Base-by-base conservation (phyloP, 1,140 invertebrate species). In the Meloidogyne exigua region DNA sequence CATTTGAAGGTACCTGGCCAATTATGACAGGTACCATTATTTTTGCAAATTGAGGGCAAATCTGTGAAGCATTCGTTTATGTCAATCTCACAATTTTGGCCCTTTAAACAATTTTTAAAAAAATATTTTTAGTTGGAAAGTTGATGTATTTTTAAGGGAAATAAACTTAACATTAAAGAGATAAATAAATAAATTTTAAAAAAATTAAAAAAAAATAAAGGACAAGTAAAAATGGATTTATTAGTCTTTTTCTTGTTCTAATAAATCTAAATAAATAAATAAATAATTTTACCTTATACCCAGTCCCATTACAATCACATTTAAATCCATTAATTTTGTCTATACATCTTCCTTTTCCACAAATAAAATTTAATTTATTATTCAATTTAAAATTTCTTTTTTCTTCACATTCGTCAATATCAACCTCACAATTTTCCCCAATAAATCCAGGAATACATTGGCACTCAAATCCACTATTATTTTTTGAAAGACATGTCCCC, bases 251-350 rank as follows among this genome's bases (percentile, higher is more conserved):
- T n/a, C n/a, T n/a, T n/a, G n/a, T n/a, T n/a, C n/a, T n/a, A n/a
- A n/a, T n/a, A n/a, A n/a, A n/a, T n/a, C n/a, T n/a, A n/a, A n/a
- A n/a, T n/a, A n/a, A n/a, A n/a, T n/a, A n/a, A n/a, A n/a, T 32
- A 32, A 32, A 32, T 32, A 32, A 32, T 32, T 32, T 39, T 36
- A 73, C 72, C 28, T 12, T 65, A 71, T 76, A 85, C 15, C 84
- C 84, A 12, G 86, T 88, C 13, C 80, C 84, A 32, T 68, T 66
- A 70, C 84, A 86, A 57, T 78, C 49, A 39, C 84, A 86, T 44
- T 86, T 84, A 44, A 87, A 86, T 18, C 83, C 83, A 70, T 81
- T 82, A 5, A 86, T 81, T 5, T 83, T 82, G 57, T 86, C 85
- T 2, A 82, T 32, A 67, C 85, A 86, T 68, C 68, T 81, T 12